Evolutionary conservation across 2,888 invertebrate species (phyloP).

Genomic region (Pediacus dermestoides): DNA sequence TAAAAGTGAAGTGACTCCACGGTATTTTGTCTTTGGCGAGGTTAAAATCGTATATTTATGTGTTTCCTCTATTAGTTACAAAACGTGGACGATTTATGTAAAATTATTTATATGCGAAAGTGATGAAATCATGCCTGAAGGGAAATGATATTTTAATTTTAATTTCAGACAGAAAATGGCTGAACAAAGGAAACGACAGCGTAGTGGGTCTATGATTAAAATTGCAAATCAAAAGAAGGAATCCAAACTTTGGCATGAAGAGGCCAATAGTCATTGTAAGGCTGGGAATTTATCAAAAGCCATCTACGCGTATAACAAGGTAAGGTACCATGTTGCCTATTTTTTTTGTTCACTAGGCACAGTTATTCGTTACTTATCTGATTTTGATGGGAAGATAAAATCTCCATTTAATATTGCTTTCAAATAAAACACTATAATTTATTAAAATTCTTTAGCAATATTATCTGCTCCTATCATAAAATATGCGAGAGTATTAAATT

Average conservation of each 20-base stretch:
- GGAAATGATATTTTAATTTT: conserved; percentile 6
- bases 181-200: conserved; percentile 35
- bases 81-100: conserved; percentile 1
- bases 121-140: conserved; percentile 1
- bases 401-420: too few relatives aligned
- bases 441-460: too few relatives aligned
- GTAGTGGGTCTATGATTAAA: conserved; percentile 44
- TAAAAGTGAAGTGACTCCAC: too few relatives aligned
- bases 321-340: too few relatives aligned
- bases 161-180: conserved; percentile 25
- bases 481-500: too few relatives aligned
- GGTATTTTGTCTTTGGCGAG: too few relatives aligned
- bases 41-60: conserved; percentile 2
- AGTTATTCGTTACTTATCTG: too few relatives aligned
- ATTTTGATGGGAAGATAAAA: too few relatives aligned
- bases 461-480: too few relatives aligned
- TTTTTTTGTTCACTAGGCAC: too few relatives aligned
- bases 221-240: conserved; percentile 42
- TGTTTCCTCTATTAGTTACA: neutral
- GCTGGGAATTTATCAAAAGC: conserved; percentile 70
- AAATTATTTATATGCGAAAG: neutral
- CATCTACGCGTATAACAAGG: conserved; percentile 68
- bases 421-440: too few relatives aligned
- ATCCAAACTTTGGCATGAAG: conserved; percentile 72
- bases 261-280: conserved; percentile 74